Evolutionary conservation across 2,797 vertebrate species (phyloP), one percentile per base, ranked within the genome.

Genomic region (Muscicapa striata): DNA sequence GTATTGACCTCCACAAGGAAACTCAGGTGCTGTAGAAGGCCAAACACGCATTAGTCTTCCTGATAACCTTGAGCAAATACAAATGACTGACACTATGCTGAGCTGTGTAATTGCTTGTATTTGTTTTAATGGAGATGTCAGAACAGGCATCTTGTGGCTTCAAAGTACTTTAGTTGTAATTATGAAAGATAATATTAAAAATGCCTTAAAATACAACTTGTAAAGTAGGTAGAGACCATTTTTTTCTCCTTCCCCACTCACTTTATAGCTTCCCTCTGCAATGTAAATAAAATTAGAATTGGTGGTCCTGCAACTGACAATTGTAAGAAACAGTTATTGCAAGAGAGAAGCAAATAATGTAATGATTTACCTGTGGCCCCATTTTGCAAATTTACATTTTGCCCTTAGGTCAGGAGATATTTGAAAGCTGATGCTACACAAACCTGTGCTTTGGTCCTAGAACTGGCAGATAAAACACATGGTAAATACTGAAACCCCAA

Each of bases 341-440:
- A 70, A 63, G 59, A 88, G 43, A 85, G 67, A 12, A 78, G 4
- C 21, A 85, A 58, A 59, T 62, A 57, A 46, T 9, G 1, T 74
- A 70, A 59, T 40, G 13, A 81, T 89, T 57, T 87, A 55, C 46
- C 76, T 83, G 11, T 79, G 55, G 30, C 20, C 20, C 23, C 30
- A 23, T 82, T 84, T 89, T 89, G 43, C 6, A 66, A 87, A 82
- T 90, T 87, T 84, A 38, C 4, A 22, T 91, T 92, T 92, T 79
- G 10, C 36, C 20, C 19, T 75, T 92, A 78, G 49, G 41, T 91
- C 51, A 66, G 51, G 46, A 93, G 82, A 67, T 61, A 67, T 27
- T 83, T 64, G 38, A 79, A 94, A 81, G 24, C 38, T 82, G 36
- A 13, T 82, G 30, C 43, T 79, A 29, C n/a, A 72, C 19, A 88